Base-by-base conservation (phyloP, 2,888 invertebrate species). In the Drepanosiphum platanoidis region DNA sequence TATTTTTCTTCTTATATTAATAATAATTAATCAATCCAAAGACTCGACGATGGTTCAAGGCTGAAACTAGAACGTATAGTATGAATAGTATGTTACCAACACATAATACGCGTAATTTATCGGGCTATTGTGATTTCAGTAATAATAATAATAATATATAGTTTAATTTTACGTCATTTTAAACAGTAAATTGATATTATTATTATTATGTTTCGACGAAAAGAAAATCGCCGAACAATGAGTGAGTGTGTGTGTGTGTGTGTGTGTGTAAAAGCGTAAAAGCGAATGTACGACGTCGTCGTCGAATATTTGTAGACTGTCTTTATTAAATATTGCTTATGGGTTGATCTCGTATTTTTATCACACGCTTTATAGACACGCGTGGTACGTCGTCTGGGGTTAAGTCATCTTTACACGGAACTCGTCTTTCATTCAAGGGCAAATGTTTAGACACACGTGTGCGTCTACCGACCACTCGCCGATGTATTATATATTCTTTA, bases 371-470 rank as follows among this genome's bases (percentile, higher is more conserved):
- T 58, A 27, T 58, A 27, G 8, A 27, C 61, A n/a, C 58, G n/a
- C 58, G 58, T n/a, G n/a, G n/a, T n/a, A n/a, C n/a, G n/a, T n/a
- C n/a, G n/a, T 58, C 58, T n/a, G 5, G n/a, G 5, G 68, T 27
- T 18, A n/a, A 22, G n/a, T 22, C 30, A 64, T 30, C 15, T 64
- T 27, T 70, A 70, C 36, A 36, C 34, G 68, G 36, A 70, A 70
- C 36, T 70, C 36, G 68, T 70, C 68, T 36, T 70, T n/a, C 68
- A 36, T 36, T 22, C 68, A 70, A 70, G 68, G 68, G n/a, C 68
- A 36, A 34, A 34, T 8, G 3, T 36, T 22, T 9, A 61, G 34
- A 0, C 36, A 32, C 32, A 15, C 61, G 11, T 30, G 34, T 66
- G 18, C 32, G 18, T 22, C 5, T 18, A 52, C 4, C 3, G 3